Evolutionary conservation across 2,113 vertebrate genomes (phyloP), one percentile per base, ranked within the genome.

Genomic region (Eulemur macaco): DNA sequence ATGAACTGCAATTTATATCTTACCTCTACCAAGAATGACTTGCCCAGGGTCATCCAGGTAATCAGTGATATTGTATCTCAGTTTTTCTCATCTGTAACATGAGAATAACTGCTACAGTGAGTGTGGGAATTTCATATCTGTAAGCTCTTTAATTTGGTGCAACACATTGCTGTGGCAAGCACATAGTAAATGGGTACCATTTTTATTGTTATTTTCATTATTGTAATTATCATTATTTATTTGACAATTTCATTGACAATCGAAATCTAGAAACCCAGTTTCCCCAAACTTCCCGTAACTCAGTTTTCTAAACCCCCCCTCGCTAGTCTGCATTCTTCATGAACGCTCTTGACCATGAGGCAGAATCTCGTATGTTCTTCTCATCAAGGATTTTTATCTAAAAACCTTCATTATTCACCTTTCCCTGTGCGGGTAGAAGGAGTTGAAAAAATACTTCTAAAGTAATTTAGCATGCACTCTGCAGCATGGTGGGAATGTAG

Each of bases 321-420:
- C 29, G 1, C 45, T 50, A 42, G 10, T 45, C 27, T 92, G 77
- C 34, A 14, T 69, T 81, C 63, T 69, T 95, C 21, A 8, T 81
- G 31, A 69, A 69, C 68, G 17, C n/a, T 56, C 50, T 88, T 21
- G 11, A 29, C 27, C 31, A 3, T 0, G 17, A 93, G 74, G 66
- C 5, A 54, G 68, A 56, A 58, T 74, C 82, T 71, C 83, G 17
- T 82, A 50, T 89, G 31, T 50, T 80, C 50, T 84, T 89, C 78
- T 95, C 76, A 94, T 88, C 73, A 73, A 77, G 34, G 34, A 86
- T 77, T 80, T 95, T 95, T 85, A 74, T 96, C 80, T 81, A 68
- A 88, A 96, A 86, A 31, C 15, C 64, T 86, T 50, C 8, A 23
- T 11, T 84, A 74, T 4, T 80, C 37, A 18, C 11, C 58, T 54